Evolutionary conservation across 2,888 invertebrate species (phyloP).

Genomic region (Pocota personata): DNA sequence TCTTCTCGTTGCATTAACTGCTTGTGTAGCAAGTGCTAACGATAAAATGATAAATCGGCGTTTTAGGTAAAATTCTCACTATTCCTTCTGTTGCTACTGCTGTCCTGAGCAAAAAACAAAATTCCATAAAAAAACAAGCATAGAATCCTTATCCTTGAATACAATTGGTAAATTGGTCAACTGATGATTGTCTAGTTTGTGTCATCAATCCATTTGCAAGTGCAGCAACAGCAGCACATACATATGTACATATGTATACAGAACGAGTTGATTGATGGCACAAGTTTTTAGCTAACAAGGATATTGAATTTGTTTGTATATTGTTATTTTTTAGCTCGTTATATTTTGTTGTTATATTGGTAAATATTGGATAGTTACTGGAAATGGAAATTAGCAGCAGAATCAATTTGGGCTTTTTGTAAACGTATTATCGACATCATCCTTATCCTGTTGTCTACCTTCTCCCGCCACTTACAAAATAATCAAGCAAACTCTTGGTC

Average conservation of each 20-base stretch:
- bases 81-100: neutral
- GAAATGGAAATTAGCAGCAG: neutral
- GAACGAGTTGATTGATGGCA: constrained; percentile 41
- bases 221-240: neutral
- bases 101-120: neutral
- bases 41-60: constrained; percentile 66
- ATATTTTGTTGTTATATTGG: neutral
- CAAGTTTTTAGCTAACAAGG: constrained; percentile 21
- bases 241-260: neutral
- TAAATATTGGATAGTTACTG: constrained; percentile 2
- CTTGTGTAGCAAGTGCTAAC: constrained; percentile 57
- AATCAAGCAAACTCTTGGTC: no score
- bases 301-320: constrained; percentile 5
- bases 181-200: constrained; percentile 63
- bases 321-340: neutral
- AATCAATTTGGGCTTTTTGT: neutral
- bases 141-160: constrained; percentile 49
- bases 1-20: constrained; percentile 18
- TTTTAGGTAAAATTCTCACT: constrained; percentile 49
- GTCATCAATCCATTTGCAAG: constrained; percentile 70
- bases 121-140: neutral
- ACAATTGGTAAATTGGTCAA: constrained; percentile 58
- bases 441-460: no score
- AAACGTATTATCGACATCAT: neutral
- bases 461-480: no score